Conservation (phyloP, 1,140 invertebrate species). For the Drosophila pandora region DNA sequence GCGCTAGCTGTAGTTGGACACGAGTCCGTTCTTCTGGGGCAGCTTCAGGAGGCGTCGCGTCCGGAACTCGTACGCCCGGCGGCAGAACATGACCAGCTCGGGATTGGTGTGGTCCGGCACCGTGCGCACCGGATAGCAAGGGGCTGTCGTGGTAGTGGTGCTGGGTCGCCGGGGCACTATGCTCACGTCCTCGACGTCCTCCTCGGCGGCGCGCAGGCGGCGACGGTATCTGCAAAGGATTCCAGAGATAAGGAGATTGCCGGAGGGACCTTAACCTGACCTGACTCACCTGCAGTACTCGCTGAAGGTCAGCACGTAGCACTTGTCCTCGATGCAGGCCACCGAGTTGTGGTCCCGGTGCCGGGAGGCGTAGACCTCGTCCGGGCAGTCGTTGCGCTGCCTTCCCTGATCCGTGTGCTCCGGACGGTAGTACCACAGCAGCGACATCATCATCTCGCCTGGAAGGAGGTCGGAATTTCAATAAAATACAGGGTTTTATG, state of each 20-base stretch:
- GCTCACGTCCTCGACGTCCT: slow-evolving; percentile 84
- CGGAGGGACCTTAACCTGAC: not conserved
- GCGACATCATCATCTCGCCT: slow-evolving; percentile 98
- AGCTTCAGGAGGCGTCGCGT: slow-evolving; percentile 91
- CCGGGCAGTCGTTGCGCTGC: slow-evolving; percentile 90
- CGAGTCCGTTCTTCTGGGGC: slow-evolving; percentile 83
- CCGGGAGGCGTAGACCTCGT: slow-evolving; percentile 97
- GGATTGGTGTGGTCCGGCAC: slow-evolving; percentile 89
- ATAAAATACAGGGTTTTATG: not conserved
- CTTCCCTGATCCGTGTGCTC: slow-evolving; percentile 97
- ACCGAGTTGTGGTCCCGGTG: slow-evolving; percentile 97
- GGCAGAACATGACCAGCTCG: slow-evolving; percentile 96
- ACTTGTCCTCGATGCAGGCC: slow-evolving; percentile 99
- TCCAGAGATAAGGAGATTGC: not conserved
- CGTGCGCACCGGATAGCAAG: slow-evolving; percentile 83
- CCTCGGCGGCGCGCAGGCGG: slow-evolving; percentile 85
- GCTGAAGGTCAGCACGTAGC: slow-evolving; percentile 97
- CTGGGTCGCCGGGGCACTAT: slow-evolving; percentile 63
- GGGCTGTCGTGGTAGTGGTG: slow-evolving; percentile 5
- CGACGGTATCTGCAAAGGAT: slow-evolving; percentile 85
- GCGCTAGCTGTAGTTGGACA: slow-evolving; percentile 49
- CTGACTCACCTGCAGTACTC: slow-evolving; percentile 95
- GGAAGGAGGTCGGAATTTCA: slow-evolving; percentile 40
- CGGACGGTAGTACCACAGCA: slow-evolving; percentile 98
- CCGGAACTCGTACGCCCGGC: slow-evolving; percentile 97